These are phyloP conservation scores for Apostichopus japonicus DNA, from an alignment of 35 echinoderm and acorn worm species.

Conservation along the genomic window DNA sequence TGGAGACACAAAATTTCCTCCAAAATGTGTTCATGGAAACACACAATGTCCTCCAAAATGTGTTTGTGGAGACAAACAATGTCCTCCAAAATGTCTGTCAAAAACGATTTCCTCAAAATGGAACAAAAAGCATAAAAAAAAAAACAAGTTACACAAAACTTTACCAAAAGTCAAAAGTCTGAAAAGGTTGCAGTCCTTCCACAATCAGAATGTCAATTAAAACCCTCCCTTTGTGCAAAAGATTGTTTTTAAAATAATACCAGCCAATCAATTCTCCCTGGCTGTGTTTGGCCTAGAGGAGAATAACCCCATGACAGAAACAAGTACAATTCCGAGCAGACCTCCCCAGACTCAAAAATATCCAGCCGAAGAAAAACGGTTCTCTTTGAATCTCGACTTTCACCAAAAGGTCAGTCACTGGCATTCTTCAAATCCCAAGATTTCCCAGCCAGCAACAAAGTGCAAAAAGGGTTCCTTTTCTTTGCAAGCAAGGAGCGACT, in stretches of 20 bases:
- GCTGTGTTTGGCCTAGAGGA: slow-evolving; percentile 8
- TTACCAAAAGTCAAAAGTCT: too few relatives aligned
- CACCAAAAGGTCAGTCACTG: slow-evolving; percentile 28
- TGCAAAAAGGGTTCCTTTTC: background rate
- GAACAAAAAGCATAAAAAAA: too few relatives aligned
- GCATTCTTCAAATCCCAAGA: slow-evolving; percentile 10
- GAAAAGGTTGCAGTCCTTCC: too few relatives aligned
- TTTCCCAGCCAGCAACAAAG: background rate
- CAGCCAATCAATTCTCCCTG: background rate
- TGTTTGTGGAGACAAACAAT: too few relatives aligned
- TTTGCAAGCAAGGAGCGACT: background rate
- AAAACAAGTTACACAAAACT: too few relatives aligned
- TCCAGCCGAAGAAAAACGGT: background rate
- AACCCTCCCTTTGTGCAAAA: background rate
- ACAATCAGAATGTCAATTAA: too few relatives aligned
- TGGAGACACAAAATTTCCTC: too few relatives aligned
- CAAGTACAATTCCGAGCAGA: background rate
- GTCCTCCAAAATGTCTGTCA: too few relatives aligned
- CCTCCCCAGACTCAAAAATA: slow-evolving; percentile 28
- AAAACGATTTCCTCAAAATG: too few relatives aligned
- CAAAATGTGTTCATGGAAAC: too few relatives aligned
- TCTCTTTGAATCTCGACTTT: background rate
- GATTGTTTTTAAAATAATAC: background rate
- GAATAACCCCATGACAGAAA: slow-evolving; percentile 24
- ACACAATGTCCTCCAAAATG: too few relatives aligned